Percentiles rank a stretch among this genome's conserved stretches.
Conservation (phyloP, 2,797 vertebrate genomes). For the Ibycter americanus region DNA sequence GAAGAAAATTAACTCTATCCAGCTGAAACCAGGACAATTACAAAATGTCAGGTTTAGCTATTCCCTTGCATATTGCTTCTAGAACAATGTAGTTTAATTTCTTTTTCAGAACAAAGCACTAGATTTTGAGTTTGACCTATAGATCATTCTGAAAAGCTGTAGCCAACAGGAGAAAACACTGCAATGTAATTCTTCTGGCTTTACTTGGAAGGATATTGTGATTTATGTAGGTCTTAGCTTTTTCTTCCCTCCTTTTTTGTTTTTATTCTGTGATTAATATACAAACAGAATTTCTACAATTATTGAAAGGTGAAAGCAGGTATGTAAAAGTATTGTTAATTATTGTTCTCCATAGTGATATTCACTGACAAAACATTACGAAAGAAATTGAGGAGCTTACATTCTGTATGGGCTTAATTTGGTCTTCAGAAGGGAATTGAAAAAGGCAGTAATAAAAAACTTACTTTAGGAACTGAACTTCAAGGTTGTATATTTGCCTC, state of each 20-base stretch:
- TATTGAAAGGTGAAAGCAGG: not conserved
- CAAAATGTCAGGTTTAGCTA: not conserved
- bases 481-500: not conserved
- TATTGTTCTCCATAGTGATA: not conserved
- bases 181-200: not conserved
- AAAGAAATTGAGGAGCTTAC: not conserved
- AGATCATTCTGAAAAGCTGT: not conserved
- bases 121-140: not conserved
- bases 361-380: not conserved
- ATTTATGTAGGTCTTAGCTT: not conserved
- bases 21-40: not conserved
- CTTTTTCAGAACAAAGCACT: not conserved
- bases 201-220: not conserved
- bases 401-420: not conserved
- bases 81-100: not conserved
- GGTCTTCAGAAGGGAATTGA: not conserved
- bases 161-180: not conserved
- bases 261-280: not conserved
- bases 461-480: not conserved
- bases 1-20: no score
- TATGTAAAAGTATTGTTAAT: not conserved
- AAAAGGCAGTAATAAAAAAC: not conserved
- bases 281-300: not conserved
- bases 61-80: not conserved
- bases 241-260: rapidly evolving